Conservation (phyloP, 53 echinoderm and acorn worm genomes). For the Glandiceps talaboti region DNA sequence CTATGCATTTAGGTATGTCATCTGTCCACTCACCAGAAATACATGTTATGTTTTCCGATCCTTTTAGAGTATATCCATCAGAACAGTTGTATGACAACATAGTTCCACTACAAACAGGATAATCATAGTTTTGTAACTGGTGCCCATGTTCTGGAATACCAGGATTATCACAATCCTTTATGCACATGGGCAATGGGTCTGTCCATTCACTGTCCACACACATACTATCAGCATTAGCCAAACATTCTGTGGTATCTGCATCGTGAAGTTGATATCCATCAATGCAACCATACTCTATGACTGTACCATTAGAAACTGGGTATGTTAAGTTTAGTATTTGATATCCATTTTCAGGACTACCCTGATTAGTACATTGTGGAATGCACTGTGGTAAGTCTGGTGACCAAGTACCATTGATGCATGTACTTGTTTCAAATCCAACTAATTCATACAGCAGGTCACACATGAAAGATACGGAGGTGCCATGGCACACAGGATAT, state of each 20-base stretch:
- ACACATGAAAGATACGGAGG: constrained; percentile 35
- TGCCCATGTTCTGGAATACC: not conserved
- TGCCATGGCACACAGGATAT: not conserved
- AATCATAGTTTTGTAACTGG: not conserved
- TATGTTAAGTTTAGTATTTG: constrained; percentile 16
- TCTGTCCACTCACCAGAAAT: not conserved
- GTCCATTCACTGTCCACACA: not conserved
- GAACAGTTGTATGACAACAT: not conserved
- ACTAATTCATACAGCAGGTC: constrained; percentile 29
- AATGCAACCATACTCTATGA: not conserved
- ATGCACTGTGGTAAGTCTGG: constrained; percentile 31
- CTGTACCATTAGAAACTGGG: not conserved
- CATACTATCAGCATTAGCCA: not conserved
- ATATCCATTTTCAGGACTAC: constrained; percentile 25
- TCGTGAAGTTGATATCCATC: not conserved
- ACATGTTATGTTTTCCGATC: not conserved
- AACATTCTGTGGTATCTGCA: not conserved
- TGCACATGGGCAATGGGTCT: not conserved
- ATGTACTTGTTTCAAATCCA: constrained; percentile 39
- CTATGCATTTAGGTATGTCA: not conserved
- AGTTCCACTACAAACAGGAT: not conserved
- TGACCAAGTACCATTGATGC: constrained; percentile 29
- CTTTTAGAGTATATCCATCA: not conserved
- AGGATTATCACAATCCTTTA: not conserved
- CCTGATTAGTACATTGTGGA: constrained; percentile 47